Evolutionary conservation across 2,797 vertebrate genomes (phyloP).

Genomic region (Graptemys geographica): DNA sequence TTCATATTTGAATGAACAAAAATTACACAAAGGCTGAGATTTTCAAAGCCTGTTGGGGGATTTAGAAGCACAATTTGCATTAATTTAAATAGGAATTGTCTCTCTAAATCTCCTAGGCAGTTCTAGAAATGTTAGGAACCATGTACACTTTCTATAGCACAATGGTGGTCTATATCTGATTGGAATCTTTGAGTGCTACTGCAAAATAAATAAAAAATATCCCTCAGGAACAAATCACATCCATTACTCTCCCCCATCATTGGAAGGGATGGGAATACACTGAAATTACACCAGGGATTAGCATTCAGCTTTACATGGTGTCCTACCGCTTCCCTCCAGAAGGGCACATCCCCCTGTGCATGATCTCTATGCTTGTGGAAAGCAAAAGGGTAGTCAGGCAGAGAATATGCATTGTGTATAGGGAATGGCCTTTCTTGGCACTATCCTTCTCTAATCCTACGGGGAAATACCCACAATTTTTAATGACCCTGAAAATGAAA

Average conservation of each 20-base stretch:
- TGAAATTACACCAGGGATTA: neutral
- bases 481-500: neutral
- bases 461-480: accelerated
- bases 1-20: neutral
- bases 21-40: neutral
- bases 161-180: neutral
- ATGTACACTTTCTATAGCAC: neutral
- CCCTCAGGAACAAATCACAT: neutral
- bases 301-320: neutral
- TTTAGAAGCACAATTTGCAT: neutral
- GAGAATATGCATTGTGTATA: accelerated
- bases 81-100: neutral
- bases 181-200: neutral
- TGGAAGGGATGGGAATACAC: neutral
- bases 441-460: accelerated
- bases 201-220: neutral
- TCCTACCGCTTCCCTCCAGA: neutral
- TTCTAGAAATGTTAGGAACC: neutral
- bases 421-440: neutral
- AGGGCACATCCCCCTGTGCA: neutral
- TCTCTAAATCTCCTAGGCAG: neutral
- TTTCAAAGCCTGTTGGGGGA: neutral
- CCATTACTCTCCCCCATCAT: accelerated
- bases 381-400: neutral
- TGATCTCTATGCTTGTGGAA: neutral